Evolutionary conservation across 1,140 invertebrate species (phyloP).

Genomic region (Triops cancriformis): DNA sequence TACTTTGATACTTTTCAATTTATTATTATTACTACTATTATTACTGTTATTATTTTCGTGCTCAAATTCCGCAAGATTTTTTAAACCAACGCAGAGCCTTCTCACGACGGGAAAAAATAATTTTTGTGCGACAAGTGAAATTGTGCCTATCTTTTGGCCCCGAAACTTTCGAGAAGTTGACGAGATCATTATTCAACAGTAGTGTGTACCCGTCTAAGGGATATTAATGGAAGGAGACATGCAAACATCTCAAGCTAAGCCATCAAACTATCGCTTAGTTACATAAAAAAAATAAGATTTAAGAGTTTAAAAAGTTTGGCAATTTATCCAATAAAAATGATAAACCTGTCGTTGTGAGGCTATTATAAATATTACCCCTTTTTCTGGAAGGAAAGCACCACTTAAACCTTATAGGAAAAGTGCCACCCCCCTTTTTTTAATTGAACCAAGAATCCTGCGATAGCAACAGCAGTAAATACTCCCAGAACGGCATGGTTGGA

Average conservation of each 20-base stretch:
- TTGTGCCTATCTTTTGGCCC: not conserved
- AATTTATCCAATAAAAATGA: too few species aligned
- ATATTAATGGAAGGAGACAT: not conserved
- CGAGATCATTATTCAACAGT: not conserved
- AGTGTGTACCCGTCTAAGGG: not conserved
- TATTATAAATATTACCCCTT: too few species aligned
- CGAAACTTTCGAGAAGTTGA: not conserved
- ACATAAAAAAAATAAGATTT: not conserved
- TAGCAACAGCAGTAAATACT: not conserved
- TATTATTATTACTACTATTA: too few species aligned
- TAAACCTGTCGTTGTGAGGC: too few species aligned
- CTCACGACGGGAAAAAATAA: not conserved
- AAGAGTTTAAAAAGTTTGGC: not conserved
- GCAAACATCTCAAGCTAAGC: not conserved
- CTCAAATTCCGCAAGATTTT: too few species aligned
- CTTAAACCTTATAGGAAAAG: not conserved
- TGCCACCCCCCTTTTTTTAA: not conserved
- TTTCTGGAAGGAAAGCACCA: too few species aligned
- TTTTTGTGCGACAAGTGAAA: not conserved
- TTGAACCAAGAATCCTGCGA: not conserved
- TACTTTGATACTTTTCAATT: too few species aligned
- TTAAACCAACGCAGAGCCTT: too few species aligned
- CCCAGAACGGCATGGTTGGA: not conserved
- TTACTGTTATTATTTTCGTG: too few species aligned
- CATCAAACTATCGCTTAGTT: not conserved